Conservation (phyloP, 2,113 vertebrate species). For the Azemiops feae region DNA sequence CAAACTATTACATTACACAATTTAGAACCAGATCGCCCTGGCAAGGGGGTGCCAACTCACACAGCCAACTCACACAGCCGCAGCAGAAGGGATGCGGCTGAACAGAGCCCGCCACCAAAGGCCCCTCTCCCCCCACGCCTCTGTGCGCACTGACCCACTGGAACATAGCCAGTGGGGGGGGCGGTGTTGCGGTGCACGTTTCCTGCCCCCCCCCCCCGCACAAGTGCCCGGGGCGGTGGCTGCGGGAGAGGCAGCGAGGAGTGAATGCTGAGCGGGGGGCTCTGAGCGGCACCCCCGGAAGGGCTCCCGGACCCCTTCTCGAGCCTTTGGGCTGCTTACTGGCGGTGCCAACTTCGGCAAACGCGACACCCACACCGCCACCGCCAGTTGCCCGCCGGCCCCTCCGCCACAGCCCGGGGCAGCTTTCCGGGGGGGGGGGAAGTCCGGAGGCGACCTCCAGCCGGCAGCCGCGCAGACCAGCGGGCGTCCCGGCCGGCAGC, state of each 20-base stretch:
- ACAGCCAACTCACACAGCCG: neutral
- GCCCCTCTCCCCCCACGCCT: neutral
- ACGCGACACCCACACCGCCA: neutral
- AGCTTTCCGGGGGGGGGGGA: no score
- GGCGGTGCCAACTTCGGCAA: neutral
- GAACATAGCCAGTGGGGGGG: neutral
- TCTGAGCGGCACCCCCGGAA: neutral
- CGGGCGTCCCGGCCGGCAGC: neutral
- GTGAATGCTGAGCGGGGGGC: neutral
- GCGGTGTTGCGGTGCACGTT: rapidly evolving
- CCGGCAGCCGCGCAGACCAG: neutral
- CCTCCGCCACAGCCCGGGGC: neutral
- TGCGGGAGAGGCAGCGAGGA: neutral
- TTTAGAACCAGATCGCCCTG: neutral
- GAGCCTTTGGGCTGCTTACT: neutral
- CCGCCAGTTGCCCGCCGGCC: neutral
- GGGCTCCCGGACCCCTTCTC: neutral
- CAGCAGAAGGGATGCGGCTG: neutral
- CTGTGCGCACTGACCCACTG: no score
- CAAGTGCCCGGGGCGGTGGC: neutral
- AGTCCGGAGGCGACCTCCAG: neutral
- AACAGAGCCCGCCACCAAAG: neutral
- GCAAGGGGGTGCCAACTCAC: neutral
- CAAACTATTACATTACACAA: neutral
- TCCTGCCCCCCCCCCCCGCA: neutral